phyloP scores from a whole-genome alignment of 2,888 invertebrate species.

The Cosmia pyralina region DNA sequence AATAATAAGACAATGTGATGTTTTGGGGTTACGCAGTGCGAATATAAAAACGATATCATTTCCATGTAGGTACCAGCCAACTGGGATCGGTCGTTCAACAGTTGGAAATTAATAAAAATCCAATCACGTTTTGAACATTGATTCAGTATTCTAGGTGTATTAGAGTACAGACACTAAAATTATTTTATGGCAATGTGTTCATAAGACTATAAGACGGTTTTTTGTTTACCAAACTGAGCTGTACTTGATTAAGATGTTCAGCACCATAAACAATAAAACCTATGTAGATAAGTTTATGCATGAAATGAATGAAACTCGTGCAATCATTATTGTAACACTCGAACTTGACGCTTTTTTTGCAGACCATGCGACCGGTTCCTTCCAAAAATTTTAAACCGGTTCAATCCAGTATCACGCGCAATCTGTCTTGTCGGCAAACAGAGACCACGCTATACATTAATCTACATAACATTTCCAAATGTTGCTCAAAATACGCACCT shows the following conservation, averaged over 20 bases:
- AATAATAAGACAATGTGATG: constrained; percentile 48
- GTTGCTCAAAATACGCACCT: constrained; percentile 24
- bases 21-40: constrained; percentile 44
- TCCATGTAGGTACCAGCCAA: not conserved
- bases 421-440: constrained; percentile 57
- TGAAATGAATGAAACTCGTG: not conserved
- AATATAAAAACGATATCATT: constrained; percentile 42
- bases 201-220: not conserved
- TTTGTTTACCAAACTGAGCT: not conserved
- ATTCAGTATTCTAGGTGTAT: constrained; percentile 31
- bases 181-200: constrained; percentile 10
- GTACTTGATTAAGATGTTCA: constrained; percentile 4
- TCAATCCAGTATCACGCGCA: constrained; percentile 63
- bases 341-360: constrained; percentile 42
- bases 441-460: constrained; percentile 16
- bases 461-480: constrained; percentile 18
- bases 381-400: constrained; percentile 64
- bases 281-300: not conserved
- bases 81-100: not conserved
- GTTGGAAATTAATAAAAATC: constrained; percentile 27
- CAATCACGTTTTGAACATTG: constrained; percentile 34
- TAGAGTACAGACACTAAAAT: not conserved
- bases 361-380: constrained; percentile 52
- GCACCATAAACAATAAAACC: not conserved
- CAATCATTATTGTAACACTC: constrained; percentile 12